phyloP scores from a whole-genome alignment of 2,797 vertebrate species.

The Sebastes kiyomatsui region DNA sequence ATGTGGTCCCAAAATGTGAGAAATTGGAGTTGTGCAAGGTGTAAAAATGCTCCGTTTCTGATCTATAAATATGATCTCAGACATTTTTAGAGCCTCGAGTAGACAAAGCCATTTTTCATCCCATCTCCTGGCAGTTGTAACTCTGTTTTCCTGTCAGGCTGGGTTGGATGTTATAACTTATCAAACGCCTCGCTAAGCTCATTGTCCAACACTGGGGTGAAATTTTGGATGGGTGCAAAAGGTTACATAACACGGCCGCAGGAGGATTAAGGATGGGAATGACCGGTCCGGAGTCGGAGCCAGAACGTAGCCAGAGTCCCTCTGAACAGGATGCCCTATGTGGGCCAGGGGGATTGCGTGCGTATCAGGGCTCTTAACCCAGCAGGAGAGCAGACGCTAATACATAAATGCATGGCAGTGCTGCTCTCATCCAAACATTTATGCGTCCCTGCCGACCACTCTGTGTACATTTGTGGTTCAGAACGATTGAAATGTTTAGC shows the following conservation, averaged over 20 bases:
- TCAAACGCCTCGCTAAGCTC: conserved; percentile 43
- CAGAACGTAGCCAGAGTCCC: conserved; percentile 11
- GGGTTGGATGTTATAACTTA: conserved; percentile 56
- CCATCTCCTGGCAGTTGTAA: conserved; percentile 8
- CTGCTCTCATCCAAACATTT: conserved; percentile 63
- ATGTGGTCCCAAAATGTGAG: not conserved
- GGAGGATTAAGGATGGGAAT: conserved; percentile 64
- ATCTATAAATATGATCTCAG: not conserved
- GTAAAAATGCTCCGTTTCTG: not conserved
- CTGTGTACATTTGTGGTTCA: conserved; percentile 40
- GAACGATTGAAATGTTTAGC: conserved; percentile 51
- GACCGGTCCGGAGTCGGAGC: conserved; percentile 37
- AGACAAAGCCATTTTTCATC: not conserved
- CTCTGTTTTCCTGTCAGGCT: conserved; percentile 27
- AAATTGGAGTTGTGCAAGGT: not conserved
- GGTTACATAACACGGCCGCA: conserved; percentile 60
- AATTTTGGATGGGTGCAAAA: conserved; percentile 32
- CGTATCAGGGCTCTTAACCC: conserved; percentile 49
- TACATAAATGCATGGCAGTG: conserved; percentile 72
- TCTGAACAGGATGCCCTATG: conserved; percentile 22
- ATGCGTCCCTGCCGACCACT: conserved; percentile 43
- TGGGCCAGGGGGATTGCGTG: conserved; percentile 53
- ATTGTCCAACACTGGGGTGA: conserved; percentile 44
- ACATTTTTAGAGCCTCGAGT: not conserved
- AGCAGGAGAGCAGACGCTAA: conserved; percentile 66